Percentiles rank a stretch among this genome's conserved stretches.
phyloP scores from a whole-genome alignment of 2,888 invertebrate species.

The Ferrisia virgata region DNA sequence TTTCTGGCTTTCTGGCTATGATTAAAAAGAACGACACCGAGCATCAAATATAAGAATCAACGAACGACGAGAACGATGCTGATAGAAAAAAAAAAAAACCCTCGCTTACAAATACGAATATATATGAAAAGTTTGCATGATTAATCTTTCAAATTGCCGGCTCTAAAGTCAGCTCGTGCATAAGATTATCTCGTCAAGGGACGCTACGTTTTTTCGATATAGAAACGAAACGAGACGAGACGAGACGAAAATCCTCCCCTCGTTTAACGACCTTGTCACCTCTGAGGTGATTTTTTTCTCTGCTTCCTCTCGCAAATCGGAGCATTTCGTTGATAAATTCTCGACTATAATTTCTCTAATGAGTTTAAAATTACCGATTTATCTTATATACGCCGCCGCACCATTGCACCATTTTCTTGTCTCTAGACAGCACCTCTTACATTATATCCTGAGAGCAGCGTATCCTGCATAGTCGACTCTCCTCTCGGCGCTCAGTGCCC shows the following conservation, averaged over 20 bases:
- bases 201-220: not conserved
- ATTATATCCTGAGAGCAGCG: no score
- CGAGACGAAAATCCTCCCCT: not conserved
- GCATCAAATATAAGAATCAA: no score
- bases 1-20: no score
- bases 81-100: no score
- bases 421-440: no score
- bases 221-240: not conserved
- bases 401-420: no score
- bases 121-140: conserved; percentile 2
- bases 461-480: no score
- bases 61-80: no score
- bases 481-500: no score
- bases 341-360: conserved; percentile 1
- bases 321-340: not conserved
- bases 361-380: conserved; percentile 15
- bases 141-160: not conserved
- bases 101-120: no score
- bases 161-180: not conserved
- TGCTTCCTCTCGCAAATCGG: no score
- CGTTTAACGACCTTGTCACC: not conserved
- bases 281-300: not conserved
- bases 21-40: no score
- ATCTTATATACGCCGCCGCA: not conserved
- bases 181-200: not conserved